Evolutionary conservation across 1,140 invertebrate species (phyloP), one percentile per base, ranked within the genome.

Genomic region (Heliconius congener): DNA sequence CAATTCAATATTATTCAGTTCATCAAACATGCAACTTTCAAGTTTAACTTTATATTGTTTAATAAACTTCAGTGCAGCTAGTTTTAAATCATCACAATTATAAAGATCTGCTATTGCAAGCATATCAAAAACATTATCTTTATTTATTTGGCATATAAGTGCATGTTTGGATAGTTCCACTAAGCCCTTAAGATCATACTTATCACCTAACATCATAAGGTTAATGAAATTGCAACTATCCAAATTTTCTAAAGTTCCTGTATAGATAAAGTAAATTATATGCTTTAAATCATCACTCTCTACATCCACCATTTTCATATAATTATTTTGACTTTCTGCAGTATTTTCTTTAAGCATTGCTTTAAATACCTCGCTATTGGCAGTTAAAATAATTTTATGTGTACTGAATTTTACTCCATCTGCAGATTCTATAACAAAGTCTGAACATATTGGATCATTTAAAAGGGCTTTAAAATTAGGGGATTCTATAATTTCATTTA

Each of bases 271-370:
- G 39, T 92, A 88, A 30, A 94, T 74, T 27, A 94, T 81, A 70
- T 76, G 78, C 19, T 84, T 70, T 0, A 94, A 75, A 73, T 94
- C 92, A 16, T 91, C 90, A 52, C 87, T 89, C n/a, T 72, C 73
- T 1, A 94, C 86, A 83, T 94, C 93, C 75, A 89, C 78, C 18
- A 94, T 82, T 80, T 88, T 93, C 2, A 94, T 88, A 82, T 82
- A 89, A 71, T 83, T 86, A 71, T 91, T 92, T 81, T 91, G 87
- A 80, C 88, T 90, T 70, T 94, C 93, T 16, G 89, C 91, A 9
- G 90, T 94, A 30, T 93, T 91, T 39, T 92, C 90, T 84, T 88
- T 93, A 0, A 94, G 84, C 93, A 94, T 94, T 55, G 93, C 93
- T 81, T 88, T 92, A 74, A 94, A 94, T 13, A 94, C 93, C 52